phyloP scores from a whole-genome alignment of 2,888 invertebrate genomes.

The Drosophila cognata region DNA sequence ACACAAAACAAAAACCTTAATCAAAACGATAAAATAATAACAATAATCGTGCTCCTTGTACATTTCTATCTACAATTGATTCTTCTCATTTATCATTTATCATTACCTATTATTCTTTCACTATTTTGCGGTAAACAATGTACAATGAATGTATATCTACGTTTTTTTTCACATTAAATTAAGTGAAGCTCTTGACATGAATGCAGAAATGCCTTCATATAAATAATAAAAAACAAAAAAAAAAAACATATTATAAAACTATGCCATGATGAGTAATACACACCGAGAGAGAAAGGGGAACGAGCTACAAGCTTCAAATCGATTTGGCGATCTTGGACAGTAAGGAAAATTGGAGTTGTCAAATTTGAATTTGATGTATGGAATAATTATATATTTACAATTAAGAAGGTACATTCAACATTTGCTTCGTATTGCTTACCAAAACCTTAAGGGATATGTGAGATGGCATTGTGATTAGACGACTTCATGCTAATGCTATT shows the following conservation, averaged over 20 bases:
- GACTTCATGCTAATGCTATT: conserved; percentile 58
- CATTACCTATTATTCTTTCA: not conserved
- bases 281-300: not conserved
- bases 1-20: conserved; percentile 10
- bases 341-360: not conserved
- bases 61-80: conserved; percentile 21
- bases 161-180: conserved; percentile 32
- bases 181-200: conserved; percentile 43
- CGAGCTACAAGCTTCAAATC: not conserved
- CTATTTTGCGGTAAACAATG: conserved; percentile 15
- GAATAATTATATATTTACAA: conserved; percentile 49
- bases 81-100: conserved; percentile 6
- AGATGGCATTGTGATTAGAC: conserved; percentile 19
- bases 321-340: not conserved
- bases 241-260: conserved; percentile 2
- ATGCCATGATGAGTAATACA: not conserved
- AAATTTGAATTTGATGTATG: conserved; percentile 14
- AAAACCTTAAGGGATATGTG: conserved; percentile 37
- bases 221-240: conserved; percentile 30
- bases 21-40: conserved; percentile 32
- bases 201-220: conserved; percentile 39
- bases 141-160: conserved; percentile 23
- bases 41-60: conserved; percentile 42
- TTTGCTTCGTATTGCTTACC: conserved; percentile 32
- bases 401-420: conserved; percentile 42